Percentiles rank a stretch among this genome's conserved stretches.
These are phyloP conservation scores for Chrysodeixis includens DNA, from an alignment of 2,888 invertebrate species.

Conservation along the genomic window DNA sequence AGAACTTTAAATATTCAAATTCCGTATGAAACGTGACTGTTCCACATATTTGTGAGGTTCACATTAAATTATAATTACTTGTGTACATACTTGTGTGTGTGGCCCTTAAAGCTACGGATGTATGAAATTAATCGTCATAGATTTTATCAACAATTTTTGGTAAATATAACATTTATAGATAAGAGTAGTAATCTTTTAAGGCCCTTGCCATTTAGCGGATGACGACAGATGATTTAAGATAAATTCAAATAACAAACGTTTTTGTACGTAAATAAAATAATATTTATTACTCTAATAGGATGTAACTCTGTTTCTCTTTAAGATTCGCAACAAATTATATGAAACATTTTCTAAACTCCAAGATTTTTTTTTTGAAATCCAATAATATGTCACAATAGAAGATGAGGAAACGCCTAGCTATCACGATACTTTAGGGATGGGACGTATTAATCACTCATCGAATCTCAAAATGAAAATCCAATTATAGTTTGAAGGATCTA, in stretches of 20 bases:
- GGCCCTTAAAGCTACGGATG: conserved; percentile 5
- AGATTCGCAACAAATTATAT: background rate
- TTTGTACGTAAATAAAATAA: too few species aligned
- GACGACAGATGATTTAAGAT: too few species aligned
- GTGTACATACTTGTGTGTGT: background rate
- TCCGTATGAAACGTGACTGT: conserved; percentile 9
- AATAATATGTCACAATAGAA: background rate
- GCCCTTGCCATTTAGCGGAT: too few species aligned
- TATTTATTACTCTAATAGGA: too few species aligned
- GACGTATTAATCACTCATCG: conserved; percentile 3
- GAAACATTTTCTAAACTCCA: background rate
- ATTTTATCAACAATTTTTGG: too few species aligned
- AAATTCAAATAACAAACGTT: too few species aligned
- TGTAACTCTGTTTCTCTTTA: too few species aligned
- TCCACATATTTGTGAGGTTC: conserved; percentile 2
- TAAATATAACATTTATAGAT: too few species aligned
- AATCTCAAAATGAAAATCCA: too few species aligned
- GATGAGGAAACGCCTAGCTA: background rate
- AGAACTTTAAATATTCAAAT: background rate
- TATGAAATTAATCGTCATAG: background rate
- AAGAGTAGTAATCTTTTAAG: too few species aligned
- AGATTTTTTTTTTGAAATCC: background rate
- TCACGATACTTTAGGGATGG: background rate
- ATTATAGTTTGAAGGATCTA: conserved; percentile 2
- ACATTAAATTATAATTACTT: conserved; percentile 23